phyloP scores from a whole-genome alignment of 1,140 invertebrate genomes.

The Babylonia areolata region DNA sequence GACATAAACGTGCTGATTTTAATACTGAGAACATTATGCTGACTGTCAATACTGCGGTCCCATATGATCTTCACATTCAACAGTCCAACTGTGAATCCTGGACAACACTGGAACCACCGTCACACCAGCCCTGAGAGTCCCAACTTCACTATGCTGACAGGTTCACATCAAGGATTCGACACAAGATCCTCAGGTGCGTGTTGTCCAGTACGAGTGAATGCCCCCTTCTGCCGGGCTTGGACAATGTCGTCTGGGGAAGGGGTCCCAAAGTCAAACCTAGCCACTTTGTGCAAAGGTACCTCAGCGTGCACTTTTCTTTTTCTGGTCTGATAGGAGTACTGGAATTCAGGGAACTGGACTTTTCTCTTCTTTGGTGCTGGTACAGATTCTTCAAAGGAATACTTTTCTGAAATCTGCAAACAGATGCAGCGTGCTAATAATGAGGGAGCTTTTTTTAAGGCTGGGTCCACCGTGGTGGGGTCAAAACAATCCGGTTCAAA shows the following conservation, averaged over 20 bases:
- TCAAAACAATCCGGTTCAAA: neutral
- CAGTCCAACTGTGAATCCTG: no score
- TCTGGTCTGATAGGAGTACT: slow-evolving; percentile 52
- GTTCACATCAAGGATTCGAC: neutral
- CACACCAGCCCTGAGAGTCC: no score
- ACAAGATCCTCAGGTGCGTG: neutral
- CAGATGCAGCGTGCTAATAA: slow-evolving; percentile 35
- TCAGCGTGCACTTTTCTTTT: slow-evolving; percentile 14
- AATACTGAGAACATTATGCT: no score
- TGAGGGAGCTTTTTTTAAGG: slow-evolving; percentile 20
- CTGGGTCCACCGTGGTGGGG: neutral
- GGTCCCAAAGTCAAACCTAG: slow-evolving; percentile 79
- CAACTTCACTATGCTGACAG: no score
- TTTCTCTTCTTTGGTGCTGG: neutral
- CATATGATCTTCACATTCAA: no score
- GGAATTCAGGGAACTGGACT: slow-evolving; percentile 49
- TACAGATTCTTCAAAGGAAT: neutral
- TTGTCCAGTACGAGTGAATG: slow-evolving; percentile 55
- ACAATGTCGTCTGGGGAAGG: slow-evolving; percentile 81
- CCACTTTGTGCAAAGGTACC: slow-evolving; percentile 43
- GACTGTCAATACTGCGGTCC: no score
- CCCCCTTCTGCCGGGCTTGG: slow-evolving; percentile 68
- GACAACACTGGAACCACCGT: no score
- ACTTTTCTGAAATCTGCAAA: slow-evolving; percentile 1
- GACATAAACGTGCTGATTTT: no score